A percentile compares a stretch with the other conserved stretches of the same genome.
Conservation (phyloP, 2,888 invertebrate species). For the Drosophila subsilvestris region DNA sequence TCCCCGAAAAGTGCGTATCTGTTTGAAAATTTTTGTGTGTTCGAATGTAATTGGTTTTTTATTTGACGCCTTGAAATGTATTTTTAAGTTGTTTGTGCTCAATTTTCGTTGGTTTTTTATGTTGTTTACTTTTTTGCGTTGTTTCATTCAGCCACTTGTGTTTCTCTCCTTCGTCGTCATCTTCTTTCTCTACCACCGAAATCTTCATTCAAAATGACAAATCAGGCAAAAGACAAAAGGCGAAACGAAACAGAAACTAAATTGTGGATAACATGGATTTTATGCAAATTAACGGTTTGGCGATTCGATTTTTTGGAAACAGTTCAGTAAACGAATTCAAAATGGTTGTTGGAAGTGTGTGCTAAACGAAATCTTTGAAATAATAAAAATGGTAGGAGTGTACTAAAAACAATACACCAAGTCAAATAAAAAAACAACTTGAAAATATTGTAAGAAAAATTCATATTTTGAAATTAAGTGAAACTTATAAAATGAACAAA, state of each 20-base stretch:
- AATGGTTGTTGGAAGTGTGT: slow-evolving; percentile 14
- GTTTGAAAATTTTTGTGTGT: slow-evolving; percentile 9
- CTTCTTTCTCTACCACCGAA: slow-evolving; percentile 8
- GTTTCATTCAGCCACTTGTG: slow-evolving; percentile 51
- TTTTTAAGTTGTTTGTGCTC: slow-evolving; percentile 76
- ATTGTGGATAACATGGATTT: slow-evolving; percentile 47
- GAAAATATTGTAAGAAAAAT: background rate
- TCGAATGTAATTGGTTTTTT: slow-evolving; percentile 51
- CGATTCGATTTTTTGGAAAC: slow-evolving; percentile 36
- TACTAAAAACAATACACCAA: background rate
- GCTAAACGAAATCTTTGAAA: slow-evolving; percentile 27
- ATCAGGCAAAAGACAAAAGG: slow-evolving; percentile 29
- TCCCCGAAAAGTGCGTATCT: slow-evolving; percentile 20
- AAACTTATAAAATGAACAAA: background rate
- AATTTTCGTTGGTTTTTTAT: slow-evolving; percentile 56
- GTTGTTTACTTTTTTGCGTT: slow-evolving; percentile 77
- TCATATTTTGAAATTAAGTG: background rate
- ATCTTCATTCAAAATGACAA: slow-evolving; percentile 46
- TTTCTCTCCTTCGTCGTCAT: slow-evolving; percentile 3
- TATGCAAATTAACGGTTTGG: slow-evolving; percentile 42
- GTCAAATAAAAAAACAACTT: background rate
- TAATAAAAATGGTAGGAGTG: slow-evolving; percentile 3
- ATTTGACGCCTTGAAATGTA: slow-evolving; percentile 76
- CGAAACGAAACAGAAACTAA: slow-evolving; percentile 42
- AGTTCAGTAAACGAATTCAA: slow-evolving; percentile 35